Base-by-base conservation (phyloP, 2,888 invertebrate genomes). In the Plemyria rubiginata region DNA sequence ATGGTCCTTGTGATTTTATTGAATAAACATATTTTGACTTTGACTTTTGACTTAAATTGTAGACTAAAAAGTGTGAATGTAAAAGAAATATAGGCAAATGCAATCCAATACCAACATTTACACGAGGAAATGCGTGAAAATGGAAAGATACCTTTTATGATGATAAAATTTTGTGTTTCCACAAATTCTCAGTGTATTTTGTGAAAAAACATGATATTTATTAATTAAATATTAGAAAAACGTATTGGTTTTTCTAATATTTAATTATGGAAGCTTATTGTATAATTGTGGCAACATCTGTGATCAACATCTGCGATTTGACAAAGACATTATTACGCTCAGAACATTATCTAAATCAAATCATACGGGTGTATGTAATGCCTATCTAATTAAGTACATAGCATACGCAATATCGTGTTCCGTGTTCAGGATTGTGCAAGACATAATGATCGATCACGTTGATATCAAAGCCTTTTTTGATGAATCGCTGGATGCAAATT, bases 401-500 rank as follows among this genome's bases (percentile, higher is more conserved):
- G 22, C 4, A 29, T 51, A 54, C 58, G 16, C 16, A 41, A 57
- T 52, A 52, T 46, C 62, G 53, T 50, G 62, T 57, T 36, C 29
- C 57, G 49, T 57, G 56, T 56, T 62, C 53, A 45, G 53, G 13
- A 49, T 53, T 22, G 52, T 63, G 48, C 36, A 48, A 52, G 63
- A 60, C 59, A 63, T 51, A 46, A 41, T 63, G 55, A 59, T 63
- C 41, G 51, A 59, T 63, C 46, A 32, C 54, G 40, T 48, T 38
- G n/a, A 38, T 38, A 38, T 51, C 38, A 56, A 64, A 50, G 40
- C 51, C 52, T 45, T 55, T 57, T 60, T 60, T 56, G 60, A 60
- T 60, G 43, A 56, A 60, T 56, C 56, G 59, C 28, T 51, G 48
- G 36, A 53, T 64, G 64, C 60, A 64, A 64, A 64, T 56, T 22